Base-by-base conservation (phyloP, 2,888 invertebrate genomes). In the Himalopsyche japonica region DNA sequence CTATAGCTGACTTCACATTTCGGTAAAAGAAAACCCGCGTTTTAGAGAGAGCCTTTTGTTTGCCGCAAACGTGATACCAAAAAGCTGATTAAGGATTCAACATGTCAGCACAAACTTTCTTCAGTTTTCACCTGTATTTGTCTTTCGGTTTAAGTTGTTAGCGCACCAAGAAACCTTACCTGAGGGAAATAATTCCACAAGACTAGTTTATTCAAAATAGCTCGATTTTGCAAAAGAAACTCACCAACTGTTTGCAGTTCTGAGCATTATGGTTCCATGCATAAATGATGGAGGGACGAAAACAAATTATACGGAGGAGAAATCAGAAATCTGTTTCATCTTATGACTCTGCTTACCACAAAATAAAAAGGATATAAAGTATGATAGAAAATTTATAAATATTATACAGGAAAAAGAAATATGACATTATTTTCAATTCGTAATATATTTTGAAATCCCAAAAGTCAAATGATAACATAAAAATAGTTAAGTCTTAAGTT, bases 61-160 rank as follows among this genome's bases (percentile, higher is more conserved):
- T 81, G 76, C 86, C 84, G 49, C 84, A 83, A 86, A 84, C 82
- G 82, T 49, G 82, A 85, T 82, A 85, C 83, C 86, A 81, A 83
- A 86, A 86, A 87, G 84, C 87, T 87, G 84, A 86, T 87, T 86
- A 86, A 84, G 86, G 83, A 87, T 87, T 87, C 87, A 87, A 47
- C 84, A 84, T 87, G 87, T 87, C 87, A 87, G 87, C 87, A 79
- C 76, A 80, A 87, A 87, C 80, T 84, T 87, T 83, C 82, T 76
- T 37, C 76, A 86, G 82, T 85, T 86, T 84, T 84, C 85, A 84
- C 85, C 85, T 83, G 85, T 82, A 82, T 86, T 86, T 85, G 85
- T 85, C 86, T 85, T 86, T 80, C 57, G 79, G 77, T 85, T 86
- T 86, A 85, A 86, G 84, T 85, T 82, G 83, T 76, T 85, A 47